These are phyloP conservation scores for Corvus hawaiiensis DNA, from an alignment of 2,113 vertebrate genomes.

Conservation along the genomic window DNA sequence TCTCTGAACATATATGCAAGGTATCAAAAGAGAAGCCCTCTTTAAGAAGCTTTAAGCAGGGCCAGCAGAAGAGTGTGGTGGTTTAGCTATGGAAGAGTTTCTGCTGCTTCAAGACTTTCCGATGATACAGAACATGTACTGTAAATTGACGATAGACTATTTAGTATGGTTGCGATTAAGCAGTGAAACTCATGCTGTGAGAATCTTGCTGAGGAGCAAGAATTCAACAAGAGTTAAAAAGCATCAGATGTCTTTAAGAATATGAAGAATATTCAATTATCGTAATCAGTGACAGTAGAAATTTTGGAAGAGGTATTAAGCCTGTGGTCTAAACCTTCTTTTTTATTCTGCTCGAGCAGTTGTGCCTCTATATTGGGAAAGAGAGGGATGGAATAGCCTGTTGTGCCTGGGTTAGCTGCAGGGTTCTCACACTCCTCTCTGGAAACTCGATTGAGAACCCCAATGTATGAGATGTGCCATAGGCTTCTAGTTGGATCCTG, in stretches of 20 bases:
- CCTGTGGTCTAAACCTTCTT: not conserved
- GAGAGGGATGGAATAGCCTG: not conserved
- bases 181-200: constrained; percentile 36
- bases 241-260: constrained; percentile 38
- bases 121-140: not conserved
- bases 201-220: constrained; percentile 31
- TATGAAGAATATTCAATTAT: constrained; percentile 36
- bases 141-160: not conserved
- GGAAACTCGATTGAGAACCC: not conserved
- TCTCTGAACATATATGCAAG: not conserved
- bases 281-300: not conserved
- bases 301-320: constrained; percentile 23
- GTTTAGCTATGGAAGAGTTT: not conserved
- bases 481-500: not conserved
- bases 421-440: not conserved
- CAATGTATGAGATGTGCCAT: not conserved
- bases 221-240: constrained; percentile 47
- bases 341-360: not conserved
- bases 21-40: not conserved
- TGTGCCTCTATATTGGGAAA: not conserved
- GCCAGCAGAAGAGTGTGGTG: not conserved
- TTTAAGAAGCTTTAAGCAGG: not conserved
- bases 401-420: not conserved
- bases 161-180: constrained; percentile 47
- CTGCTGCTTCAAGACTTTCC: not conserved